Base-by-base conservation (phyloP, 2,797 vertebrate genomes). In the Phrynocephalus forsythii region DNA sequence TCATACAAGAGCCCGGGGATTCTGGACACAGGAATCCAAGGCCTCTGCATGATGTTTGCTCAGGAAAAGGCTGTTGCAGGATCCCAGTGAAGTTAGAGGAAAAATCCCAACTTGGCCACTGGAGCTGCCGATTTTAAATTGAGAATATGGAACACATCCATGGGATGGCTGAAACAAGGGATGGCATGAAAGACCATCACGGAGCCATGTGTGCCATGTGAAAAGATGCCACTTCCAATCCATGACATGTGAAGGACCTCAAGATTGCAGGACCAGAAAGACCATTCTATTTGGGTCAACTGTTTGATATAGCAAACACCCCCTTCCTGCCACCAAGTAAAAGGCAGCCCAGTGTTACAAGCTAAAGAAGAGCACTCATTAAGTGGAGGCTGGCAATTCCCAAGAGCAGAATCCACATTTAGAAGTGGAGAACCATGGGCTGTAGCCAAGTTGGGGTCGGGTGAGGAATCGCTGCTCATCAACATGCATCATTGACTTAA, bases 401-500 rank as follows among this genome's bases (percentile, higher is more conserved):
- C 20, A 0, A 30, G 50, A 44, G 77, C 38, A 38, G 9, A 50
- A n/a, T 7, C 60, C n/a, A 28, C 10, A 9, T 28, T 48, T 60
- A 13, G 38, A 20, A 5, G 79, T 18, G 44, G 56, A 3, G 33
- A 18, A 18, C n/a, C 13, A 4, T 5, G 20, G 11, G 9, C n/a
- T 22, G 10, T 16, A 24, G 60, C 63, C 7, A 15, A 18, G 22
- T 6, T 18, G 15, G 30, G 16, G 30, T 6, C 16, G 2, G 83
- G 52, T 30, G 50, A 1, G 50, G 50, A 60, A 66, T 10, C 89
- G 84, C 89, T 79, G 83, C 84, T 87, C 90, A 2, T 66, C 60
- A 66, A 18, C 48, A 56, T 38, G 78, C 78, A 56, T 0, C 1
- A 10, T 52, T 24, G 5, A 66, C 60, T 30, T 15, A 50, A 60